A percentile compares a stretch with the other conserved stretches of the same genome.
Evolutionary conservation across 2,888 invertebrate species (phyloP).

Genomic region (Rhingia rostrata): DNA sequence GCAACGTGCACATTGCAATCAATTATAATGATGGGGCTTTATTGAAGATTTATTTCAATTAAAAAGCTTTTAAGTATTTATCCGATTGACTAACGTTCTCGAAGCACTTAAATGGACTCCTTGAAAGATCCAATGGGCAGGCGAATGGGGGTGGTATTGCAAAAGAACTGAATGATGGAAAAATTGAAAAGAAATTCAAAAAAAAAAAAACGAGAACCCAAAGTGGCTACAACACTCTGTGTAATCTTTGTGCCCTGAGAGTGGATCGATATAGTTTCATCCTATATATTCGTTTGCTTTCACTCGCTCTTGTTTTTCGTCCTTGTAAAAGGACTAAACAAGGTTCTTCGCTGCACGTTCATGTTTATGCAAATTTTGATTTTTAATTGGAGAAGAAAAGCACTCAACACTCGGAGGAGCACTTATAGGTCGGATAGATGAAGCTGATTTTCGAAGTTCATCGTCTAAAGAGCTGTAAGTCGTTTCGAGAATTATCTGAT

Average conservation of each 20-base stretch:
- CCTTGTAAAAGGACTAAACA: constrained; percentile 57
- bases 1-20: constrained; percentile 74
- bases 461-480: constrained; percentile 35
- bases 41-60: constrained; percentile 75
- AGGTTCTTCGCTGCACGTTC: constrained; percentile 44
- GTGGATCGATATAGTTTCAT: constrained; percentile 62
- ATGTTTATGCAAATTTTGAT: constrained; percentile 73
- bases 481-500: constrained; percentile 54
- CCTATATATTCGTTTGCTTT: constrained; percentile 7
- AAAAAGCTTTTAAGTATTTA: constrained; percentile 75
- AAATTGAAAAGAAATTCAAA: constrained; percentile 65
- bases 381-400: constrained; percentile 73
- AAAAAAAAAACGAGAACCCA: constrained; percentile 36
- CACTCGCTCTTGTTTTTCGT: constrained; percentile 36
- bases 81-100: constrained; percentile 75
- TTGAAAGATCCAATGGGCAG: constrained; percentile 49
- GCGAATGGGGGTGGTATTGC: constrained; percentile 4
- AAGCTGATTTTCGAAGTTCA: constrained; percentile 64
- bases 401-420: constrained; percentile 53
- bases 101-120: constrained; percentile 74
- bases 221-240: constrained; percentile 68
- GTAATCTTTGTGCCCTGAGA: constrained; percentile 44
- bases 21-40: constrained; percentile 75
- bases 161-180: constrained; percentile 29
- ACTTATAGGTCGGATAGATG: constrained; percentile 62